These are phyloP conservation scores for Sparus aurata DNA, from an alignment of 2,797 vertebrate species.

Conservation along the genomic window DNA sequence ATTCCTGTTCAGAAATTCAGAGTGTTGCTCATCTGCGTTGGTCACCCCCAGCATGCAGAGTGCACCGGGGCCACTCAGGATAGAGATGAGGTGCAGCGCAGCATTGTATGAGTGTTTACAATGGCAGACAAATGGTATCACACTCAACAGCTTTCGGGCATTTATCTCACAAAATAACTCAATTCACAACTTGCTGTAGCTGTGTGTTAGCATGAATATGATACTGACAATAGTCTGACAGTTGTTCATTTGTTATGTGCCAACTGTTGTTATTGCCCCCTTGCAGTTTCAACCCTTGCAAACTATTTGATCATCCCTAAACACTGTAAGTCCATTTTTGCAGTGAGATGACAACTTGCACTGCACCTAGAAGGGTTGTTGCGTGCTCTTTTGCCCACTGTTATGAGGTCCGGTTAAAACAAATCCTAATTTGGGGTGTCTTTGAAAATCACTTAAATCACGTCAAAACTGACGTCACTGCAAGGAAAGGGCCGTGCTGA, in stretches of 20 bases:
- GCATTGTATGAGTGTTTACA: slow-evolving; percentile 37
- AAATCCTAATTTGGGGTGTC: not conserved
- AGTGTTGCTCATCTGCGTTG: slow-evolving; percentile 10
- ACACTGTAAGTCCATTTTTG: not conserved
- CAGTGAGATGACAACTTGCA: not conserved
- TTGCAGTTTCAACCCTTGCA: slow-evolving; percentile 9
- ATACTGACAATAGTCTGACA: slow-evolving; percentile 40
- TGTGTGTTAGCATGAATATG: slow-evolving; percentile 25
- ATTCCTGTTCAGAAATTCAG: slow-evolving; percentile 41
- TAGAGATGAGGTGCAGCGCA: slow-evolving; percentile 22
- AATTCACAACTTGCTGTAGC: slow-evolving; percentile 26
- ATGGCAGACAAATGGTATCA: slow-evolving; percentile 43
- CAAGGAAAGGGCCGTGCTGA: slow-evolving; percentile 6
- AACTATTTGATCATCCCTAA: slow-evolving; percentile 9
- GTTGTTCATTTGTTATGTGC: slow-evolving; percentile 29
- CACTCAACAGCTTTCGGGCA: slow-evolving; percentile 31
- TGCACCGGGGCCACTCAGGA: slow-evolving; percentile 29
- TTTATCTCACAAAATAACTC: slow-evolving; percentile 25
- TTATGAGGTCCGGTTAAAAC: slow-evolving; percentile 4
- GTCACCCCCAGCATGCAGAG: slow-evolving; percentile 41
- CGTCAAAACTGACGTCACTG: slow-evolving; percentile 32
- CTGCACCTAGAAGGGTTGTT: not conserved
- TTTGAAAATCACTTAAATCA: slow-evolving; percentile 14
- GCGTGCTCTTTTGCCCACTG: not conserved
- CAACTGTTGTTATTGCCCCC: slow-evolving; percentile 20